phyloP scores from a whole-genome alignment of 2,888 invertebrate species.

The Drosophila villosipedis region DNA sequence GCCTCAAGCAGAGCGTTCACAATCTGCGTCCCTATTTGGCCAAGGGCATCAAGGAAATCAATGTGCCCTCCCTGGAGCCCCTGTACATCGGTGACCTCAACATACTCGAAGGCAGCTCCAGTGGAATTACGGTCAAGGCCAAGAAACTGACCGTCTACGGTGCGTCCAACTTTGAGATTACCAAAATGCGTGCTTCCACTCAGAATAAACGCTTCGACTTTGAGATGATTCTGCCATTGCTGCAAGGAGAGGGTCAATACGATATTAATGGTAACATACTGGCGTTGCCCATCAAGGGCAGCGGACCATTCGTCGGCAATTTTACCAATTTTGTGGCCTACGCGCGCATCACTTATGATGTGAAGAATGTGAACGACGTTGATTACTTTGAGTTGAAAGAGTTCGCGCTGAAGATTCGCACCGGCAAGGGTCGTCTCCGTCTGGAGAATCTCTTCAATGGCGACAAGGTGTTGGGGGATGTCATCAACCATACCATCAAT shows the following conservation, averaged over 20 bases:
- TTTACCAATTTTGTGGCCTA: slow-evolving; percentile 88
- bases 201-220: slow-evolving; percentile 86
- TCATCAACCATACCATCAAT: slow-evolving; percentile 88
- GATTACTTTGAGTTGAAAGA: slow-evolving; percentile 88
- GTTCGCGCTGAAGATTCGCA: slow-evolving; percentile 89
- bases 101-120: slow-evolving; percentile 87
- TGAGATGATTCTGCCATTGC: slow-evolving; percentile 88
- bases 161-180: slow-evolving; percentile 88
- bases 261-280: slow-evolving; percentile 89
- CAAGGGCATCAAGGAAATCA: slow-evolving; percentile 89
- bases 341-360: slow-evolving; percentile 88
- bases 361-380: slow-evolving; percentile 86
- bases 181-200: slow-evolving; percentile 85
- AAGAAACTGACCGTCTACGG: slow-evolving; percentile 89
- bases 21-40: slow-evolving; percentile 87
- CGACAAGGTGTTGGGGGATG: slow-evolving; percentile 89
- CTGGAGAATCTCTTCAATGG: slow-evolving; percentile 91
- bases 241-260: slow-evolving; percentile 88
- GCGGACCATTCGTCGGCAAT: slow-evolving; percentile 89
- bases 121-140: slow-evolving; percentile 81
- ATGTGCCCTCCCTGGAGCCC: slow-evolving; percentile 90
- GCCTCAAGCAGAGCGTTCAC: slow-evolving; percentile 88
- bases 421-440: slow-evolving; percentile 89
- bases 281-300: slow-evolving; percentile 90
- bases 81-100: slow-evolving; percentile 89